Base-by-base conservation (phyloP, 1,140 invertebrate genomes). In the Meloidogyne chitwoodi region DNA sequence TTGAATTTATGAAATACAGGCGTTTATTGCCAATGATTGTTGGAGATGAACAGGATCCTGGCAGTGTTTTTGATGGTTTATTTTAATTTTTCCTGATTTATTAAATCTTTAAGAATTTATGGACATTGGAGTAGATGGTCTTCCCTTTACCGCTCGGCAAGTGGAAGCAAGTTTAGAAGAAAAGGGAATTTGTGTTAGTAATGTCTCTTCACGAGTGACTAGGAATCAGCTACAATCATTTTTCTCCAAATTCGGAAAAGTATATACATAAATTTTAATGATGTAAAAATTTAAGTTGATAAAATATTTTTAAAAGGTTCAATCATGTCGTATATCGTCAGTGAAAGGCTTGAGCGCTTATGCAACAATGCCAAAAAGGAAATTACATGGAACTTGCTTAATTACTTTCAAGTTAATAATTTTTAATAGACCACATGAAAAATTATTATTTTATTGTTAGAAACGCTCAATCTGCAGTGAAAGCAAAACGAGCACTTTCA, bases 171-270 rank as follows among this genome's bases (percentile, higher is more conserved):
- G 67, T 31, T 34, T 68, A 24, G 29, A 68, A 14, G 67, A 68
- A 68, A 31, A 68, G 12, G 67, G 67, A 12, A 38, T 68, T 38
- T 26, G 38, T 26, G 67, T 31, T 19, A 48, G 14, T 26, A 34
- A 56, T 26, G 68, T 86, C 24, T 85, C 86, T 24, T 26, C 68
- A 26, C 73, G 78, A 34, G 86, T 81, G 4, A 86, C 86, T 6
- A 77, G 67, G 14, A 80, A 79, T 29, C 85, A 86, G 69, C 70
- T 87, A 19, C 83, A 83, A 62, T 78, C 80, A 8, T 86, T 86
- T 74, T 86, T 86, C 69, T 79, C 75, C n/a, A 87, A 87, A 78
- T 86, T 87, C 74, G 85, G 85, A 75, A 84, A 84, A 69, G 85
- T 85, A 29, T 27, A 24, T 31, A n/a, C 0, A 29, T 14, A n/a